phyloP scores from a whole-genome alignment of 92 coral and sea anemone genomes.

The Epizoanthus ramosus region DNA sequence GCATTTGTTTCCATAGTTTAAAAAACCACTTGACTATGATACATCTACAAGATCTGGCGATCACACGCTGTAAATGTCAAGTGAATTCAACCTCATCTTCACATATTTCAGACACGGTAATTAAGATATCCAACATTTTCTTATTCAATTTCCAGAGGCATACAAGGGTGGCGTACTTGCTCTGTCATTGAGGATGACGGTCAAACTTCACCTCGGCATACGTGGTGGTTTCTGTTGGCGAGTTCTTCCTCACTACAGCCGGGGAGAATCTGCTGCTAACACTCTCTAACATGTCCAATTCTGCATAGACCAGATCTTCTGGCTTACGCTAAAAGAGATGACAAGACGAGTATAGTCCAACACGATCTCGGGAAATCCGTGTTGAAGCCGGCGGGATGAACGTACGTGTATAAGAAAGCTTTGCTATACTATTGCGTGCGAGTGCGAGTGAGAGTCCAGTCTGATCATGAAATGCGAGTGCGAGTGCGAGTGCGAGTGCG shows the following conservation, averaged over 20 bases:
- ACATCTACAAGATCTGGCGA: no score
- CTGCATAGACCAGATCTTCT: conserved; percentile 25
- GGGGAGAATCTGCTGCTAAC: background rate
- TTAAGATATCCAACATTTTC: background rate
- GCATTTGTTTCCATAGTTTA: no score
- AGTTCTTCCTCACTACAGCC: background rate
- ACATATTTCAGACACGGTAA: no score
- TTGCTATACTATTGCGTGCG: background rate
- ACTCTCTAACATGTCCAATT: conserved; percentile 12
- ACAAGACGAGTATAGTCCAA: no score
- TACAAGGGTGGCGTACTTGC: background rate
- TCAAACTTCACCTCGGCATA: conserved; percentile 24
- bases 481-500: background rate
- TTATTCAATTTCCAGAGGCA: background rate
- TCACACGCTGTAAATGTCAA: no score
- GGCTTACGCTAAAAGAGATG: conserved; percentile 21
- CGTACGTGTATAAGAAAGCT: no score
- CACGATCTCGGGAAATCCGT: no score
- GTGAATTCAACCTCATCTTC: no score
- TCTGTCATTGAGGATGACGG: background rate
- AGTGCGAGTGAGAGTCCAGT: background rate
- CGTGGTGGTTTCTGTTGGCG: background rate
- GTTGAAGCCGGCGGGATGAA: no score
- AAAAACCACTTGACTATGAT: no score
- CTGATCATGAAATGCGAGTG: background rate